Evolutionary conservation across 2,888 invertebrate genomes (phyloP).

Genomic region (Caenorhabditis afra): DNA sequence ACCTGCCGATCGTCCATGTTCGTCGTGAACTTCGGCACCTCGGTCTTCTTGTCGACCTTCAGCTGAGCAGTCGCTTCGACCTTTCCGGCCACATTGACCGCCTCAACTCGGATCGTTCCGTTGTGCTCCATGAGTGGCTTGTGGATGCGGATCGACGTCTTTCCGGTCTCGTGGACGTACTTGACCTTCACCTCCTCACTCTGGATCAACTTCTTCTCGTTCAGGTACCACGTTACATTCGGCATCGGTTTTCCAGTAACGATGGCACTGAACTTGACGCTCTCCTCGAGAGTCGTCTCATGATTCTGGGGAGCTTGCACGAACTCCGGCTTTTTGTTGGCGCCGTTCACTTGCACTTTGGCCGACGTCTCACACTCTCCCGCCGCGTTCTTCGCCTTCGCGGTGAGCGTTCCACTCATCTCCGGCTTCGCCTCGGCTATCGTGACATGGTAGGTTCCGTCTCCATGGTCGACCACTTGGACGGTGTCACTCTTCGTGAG

Average conservation of each 20-base stretch:
- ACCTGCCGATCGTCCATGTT: constrained; percentile 78
- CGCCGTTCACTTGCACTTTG: constrained; percentile 61
- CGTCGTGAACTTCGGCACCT: constrained; percentile 77
- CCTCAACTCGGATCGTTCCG: constrained; percentile 75
- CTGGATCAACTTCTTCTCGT: constrained; percentile 70
- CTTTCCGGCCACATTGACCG: constrained; percentile 76
- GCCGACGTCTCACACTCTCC: constrained; percentile 67
- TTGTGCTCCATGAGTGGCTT: constrained; percentile 69
- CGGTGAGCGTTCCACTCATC: constrained; percentile 67
- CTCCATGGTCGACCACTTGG: constrained; percentile 68
- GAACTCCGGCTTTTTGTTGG: constrained; percentile 75
- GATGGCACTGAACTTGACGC: constrained; percentile 88
- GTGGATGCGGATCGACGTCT: constrained; percentile 78
- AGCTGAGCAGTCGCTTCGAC: constrained; percentile 75
- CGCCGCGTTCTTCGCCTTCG: constrained; percentile 69
- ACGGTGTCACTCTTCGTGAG: constrained; percentile 61
- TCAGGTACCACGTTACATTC: constrained; percentile 75
- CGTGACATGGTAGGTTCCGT: constrained; percentile 83
- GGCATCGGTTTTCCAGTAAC: constrained; percentile 78
- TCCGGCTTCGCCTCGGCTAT: constrained; percentile 83
- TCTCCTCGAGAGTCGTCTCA: constrained; percentile 85
- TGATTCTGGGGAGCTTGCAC: constrained; percentile 77
- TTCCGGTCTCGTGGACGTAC: constrained; percentile 76
- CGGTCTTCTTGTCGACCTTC: constrained; percentile 64
- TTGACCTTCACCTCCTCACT: constrained; percentile 86